Percentiles rank a stretch among this genome's conserved stretches.
Conservation (phyloP, 1,140 invertebrate species). For the Acromyrmex heyeri region DNA sequence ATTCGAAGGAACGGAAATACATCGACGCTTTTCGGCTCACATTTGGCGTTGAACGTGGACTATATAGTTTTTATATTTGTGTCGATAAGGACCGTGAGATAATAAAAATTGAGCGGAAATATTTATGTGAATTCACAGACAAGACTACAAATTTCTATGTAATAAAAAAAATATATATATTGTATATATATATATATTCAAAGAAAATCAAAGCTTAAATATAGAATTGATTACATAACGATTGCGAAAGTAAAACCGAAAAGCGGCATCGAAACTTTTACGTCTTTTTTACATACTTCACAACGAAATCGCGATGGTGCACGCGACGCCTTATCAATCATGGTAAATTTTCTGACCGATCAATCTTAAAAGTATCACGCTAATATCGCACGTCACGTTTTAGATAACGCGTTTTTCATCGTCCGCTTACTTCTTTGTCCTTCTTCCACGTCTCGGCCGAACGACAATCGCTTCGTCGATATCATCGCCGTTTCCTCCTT, state of each 20-base stretch:
- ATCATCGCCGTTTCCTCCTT: slow-evolving; percentile 35
- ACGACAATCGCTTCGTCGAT: slow-evolving; percentile 49
- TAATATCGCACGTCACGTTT: slow-evolving; percentile 60
- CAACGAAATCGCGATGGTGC: slow-evolving; percentile 29
- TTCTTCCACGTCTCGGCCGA: slow-evolving; percentile 32
- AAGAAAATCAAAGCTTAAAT: neutral
- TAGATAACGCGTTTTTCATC: slow-evolving; percentile 59
- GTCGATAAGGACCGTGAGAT: neutral
- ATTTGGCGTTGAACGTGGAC: neutral
- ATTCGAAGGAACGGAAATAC: slow-evolving; percentile 1
- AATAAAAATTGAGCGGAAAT: neutral
- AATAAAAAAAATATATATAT: neutral
- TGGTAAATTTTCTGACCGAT: slow-evolving; percentile 53
- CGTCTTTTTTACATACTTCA: neutral
- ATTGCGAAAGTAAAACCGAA: neutral
- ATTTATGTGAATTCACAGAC: neutral
- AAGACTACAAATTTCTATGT: neutral
- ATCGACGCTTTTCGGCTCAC: neutral
- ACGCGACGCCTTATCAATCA: slow-evolving; percentile 53
- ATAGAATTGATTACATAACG: neutral
- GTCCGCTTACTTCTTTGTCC: slow-evolving; percentile 44
- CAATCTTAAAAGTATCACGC: slow-evolving; percentile 56
- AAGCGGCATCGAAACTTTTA: neutral
- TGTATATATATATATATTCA: neutral
- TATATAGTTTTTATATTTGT: neutral